Base-by-base conservation (phyloP, 2,888 invertebrate genomes). In the Asteroscopus sphinx region DNA sequence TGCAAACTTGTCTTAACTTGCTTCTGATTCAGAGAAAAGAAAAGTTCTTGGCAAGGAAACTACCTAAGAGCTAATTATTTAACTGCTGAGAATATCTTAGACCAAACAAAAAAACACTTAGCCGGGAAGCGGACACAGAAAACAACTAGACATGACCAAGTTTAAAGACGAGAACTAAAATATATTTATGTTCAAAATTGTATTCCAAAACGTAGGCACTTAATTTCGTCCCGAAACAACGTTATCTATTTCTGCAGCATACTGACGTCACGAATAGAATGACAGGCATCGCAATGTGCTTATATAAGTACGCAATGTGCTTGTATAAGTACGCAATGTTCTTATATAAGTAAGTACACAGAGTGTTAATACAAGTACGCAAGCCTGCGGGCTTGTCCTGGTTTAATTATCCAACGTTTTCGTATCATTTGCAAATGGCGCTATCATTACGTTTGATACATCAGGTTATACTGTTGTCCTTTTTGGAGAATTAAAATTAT, bases 401-500 rank as follows among this genome's bases (percentile, higher is more conserved):
- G 62, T 78, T 83, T 82, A 82, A 81, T 85, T 83, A 81, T 82
- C 66, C 69, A 59, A 77, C 80, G 77, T 82, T 83, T 85, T 81
- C 80, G 59, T 83, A 83, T 80, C 79, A 83, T 85, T 80, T 82
- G 69, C 59, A 55, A 59, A 37, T 35, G 56, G 35, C 17, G 15
- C 28, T 65, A 47, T 30, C 32, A 39, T 57, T 51, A 16, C 13
- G 28, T 54, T 48, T 36, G 3, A 11, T 33, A 46, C 33, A 25
- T 32, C 39, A 35, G n/a, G 21, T 39, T 44, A 17, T 44, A 17
- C 12, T 30, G 28, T 51, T 52, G 52, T 61, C 32, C 40, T 68
- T 61, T 46, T 28, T 2, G 15, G 12, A 32, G 3, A 15, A n/a
- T 15, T 5, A 13, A 17, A 15, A 41, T 69, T 30, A 0, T 12